Conservation (phyloP, 2,797 vertebrate genomes). For the Spondyliosoma cantharus region DNA sequence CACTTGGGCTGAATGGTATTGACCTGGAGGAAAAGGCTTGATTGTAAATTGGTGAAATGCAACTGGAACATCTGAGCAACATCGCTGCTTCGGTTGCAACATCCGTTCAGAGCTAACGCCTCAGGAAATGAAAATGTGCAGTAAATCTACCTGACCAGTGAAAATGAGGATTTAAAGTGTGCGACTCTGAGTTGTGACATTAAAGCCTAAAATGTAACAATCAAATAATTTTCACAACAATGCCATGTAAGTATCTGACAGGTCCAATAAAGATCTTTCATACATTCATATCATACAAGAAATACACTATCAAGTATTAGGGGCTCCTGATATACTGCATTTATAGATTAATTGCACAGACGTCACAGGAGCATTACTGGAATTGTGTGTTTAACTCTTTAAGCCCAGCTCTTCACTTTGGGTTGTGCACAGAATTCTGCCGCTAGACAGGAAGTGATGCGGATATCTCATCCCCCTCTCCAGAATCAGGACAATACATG, state of each 20-base stretch:
- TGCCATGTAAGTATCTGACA: not conserved
- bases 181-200: constrained; percentile 3
- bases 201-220: constrained; percentile 21
- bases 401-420: not conserved
- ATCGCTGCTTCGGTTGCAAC: constrained; percentile 38
- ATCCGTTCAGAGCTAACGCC: constrained; percentile 31
- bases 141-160: constrained; percentile 40
- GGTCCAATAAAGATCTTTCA: not conserved
- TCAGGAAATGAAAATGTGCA: constrained; percentile 48
- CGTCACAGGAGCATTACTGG: constrained; percentile 5
- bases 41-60: constrained; percentile 55
- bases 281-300: not conserved
- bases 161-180: constrained; percentile 9
- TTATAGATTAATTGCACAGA: not conserved
- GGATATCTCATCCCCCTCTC: constrained; percentile 28
- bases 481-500: constrained; percentile 34
- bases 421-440: constrained; percentile 19
- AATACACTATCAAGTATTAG: not conserved
- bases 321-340: not conserved
- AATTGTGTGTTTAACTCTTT: not conserved
- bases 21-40: constrained; percentile 47
- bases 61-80: constrained; percentile 61
- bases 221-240: constrained; percentile 12
- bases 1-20: constrained; percentile 46
- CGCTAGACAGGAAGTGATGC: constrained; percentile 53